These are phyloP conservation scores for Puma concolor DNA, from an alignment of 2,113 vertebrate species.

Conservation along the genomic window DNA sequence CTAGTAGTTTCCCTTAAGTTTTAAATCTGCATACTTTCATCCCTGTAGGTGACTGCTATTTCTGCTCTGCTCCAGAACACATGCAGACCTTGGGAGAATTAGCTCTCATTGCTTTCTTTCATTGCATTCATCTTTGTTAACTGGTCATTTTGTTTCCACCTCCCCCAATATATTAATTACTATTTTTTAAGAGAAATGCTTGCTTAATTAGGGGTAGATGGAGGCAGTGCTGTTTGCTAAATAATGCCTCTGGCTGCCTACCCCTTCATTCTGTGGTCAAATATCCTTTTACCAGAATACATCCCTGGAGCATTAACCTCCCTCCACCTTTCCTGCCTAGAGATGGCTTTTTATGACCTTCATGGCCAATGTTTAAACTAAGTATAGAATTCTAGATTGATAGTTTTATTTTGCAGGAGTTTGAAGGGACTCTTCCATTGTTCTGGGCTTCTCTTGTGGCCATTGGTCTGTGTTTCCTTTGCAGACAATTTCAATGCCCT, in stretches of 20 bases:
- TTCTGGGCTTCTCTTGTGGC: not conserved
- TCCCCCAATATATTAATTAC: not conserved
- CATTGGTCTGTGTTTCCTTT: not conserved
- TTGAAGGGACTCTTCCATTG: not conserved
- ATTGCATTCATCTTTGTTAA: not conserved
- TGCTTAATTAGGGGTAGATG: not conserved
- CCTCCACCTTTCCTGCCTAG: not conserved
- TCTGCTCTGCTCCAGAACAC: not conserved
- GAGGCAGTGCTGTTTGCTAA: not conserved
- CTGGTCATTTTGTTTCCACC: conserved; percentile 10
- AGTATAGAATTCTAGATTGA: not conserved
- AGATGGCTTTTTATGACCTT: conserved; percentile 1
- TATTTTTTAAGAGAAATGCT: not conserved
- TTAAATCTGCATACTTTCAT: not conserved
- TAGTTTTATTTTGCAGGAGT: not conserved
- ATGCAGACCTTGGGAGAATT: not conserved
- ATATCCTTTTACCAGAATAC: not conserved
- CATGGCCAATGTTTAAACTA: not conserved
- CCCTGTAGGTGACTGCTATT: not conserved
- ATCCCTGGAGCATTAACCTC: not conserved
- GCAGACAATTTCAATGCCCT: not conserved
- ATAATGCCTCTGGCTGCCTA: not conserved
- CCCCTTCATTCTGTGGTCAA: not conserved
- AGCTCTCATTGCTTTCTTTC: not conserved
- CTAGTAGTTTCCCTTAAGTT: not conserved